phyloP scores from a whole-genome alignment of 2,113 vertebrate genomes.

The Coreoperca whiteheadi region DNA sequence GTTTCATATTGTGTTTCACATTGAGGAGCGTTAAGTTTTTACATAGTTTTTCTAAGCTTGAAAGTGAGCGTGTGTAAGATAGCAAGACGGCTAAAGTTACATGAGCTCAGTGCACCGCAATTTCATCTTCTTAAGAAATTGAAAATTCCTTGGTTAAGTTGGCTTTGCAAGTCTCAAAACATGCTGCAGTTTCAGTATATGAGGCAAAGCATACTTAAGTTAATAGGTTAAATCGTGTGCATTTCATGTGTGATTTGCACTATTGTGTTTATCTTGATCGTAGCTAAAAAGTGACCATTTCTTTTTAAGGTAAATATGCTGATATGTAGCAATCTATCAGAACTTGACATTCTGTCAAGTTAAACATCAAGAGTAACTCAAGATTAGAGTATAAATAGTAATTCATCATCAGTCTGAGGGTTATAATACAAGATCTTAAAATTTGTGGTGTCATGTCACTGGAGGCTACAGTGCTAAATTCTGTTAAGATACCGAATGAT shows the following conservation, averaged over 20 bases:
- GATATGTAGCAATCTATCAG: too few relatives aligned
- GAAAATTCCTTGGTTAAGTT: neutral
- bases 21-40: neutral
- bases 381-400: neutral
- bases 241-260: neutral
- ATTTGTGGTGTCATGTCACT: too few relatives aligned
- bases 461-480: neutral
- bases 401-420: neutral
- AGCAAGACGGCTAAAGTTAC: neutral
- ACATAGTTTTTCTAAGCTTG: neutral
- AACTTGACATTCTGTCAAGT: too few relatives aligned
- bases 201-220: neutral
- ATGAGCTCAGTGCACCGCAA: neutral
- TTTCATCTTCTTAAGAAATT: neutral
- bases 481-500: neutral
- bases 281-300: neutral
- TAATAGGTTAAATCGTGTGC: too few relatives aligned
- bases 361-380: too few relatives aligned
- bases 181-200: neutral
- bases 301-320: too few relatives aligned
- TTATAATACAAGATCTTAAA: neutral
- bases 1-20: neutral
- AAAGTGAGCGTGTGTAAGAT: neutral
- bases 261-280: too few relatives aligned
- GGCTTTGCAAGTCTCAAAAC: neutral